phyloP scores from a whole-genome alignment of 2,888 invertebrate species.

The Sinopyrophorus schimmeli region DNA sequence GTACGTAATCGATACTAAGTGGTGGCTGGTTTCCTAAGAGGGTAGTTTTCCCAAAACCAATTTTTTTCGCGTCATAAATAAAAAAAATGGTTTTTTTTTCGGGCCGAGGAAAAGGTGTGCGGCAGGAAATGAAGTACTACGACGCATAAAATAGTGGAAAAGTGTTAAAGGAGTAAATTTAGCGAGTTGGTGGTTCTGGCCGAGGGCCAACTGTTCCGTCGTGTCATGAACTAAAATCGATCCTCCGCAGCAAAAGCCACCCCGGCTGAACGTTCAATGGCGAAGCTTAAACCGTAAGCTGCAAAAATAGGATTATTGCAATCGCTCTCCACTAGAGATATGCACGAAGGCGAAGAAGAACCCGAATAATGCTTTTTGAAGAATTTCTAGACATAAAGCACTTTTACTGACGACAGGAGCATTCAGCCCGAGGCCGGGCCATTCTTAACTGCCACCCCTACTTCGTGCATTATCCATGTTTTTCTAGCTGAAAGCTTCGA shows the following conservation, averaged over 20 bases:
- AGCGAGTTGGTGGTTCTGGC: slow-evolving; percentile 31
- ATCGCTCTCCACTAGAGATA: slow-evolving; percentile 25
- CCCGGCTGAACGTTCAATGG: slow-evolving; percentile 29
- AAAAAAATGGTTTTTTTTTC: no score
- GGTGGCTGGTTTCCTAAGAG: no score
- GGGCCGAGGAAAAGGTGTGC: not conserved
- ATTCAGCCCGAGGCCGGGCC: slow-evolving; percentile 21
- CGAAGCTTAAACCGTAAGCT: slow-evolving; percentile 35
- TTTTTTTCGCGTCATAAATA: no score
- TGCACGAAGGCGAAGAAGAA: slow-evolving; percentile 23
- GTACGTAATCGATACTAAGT: no score
- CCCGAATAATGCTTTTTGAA: slow-evolving; percentile 20
- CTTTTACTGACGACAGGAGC: slow-evolving; percentile 26
- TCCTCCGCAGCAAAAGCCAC: slow-evolving; percentile 35
- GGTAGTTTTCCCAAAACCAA: no score
- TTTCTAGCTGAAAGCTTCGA: slow-evolving; percentile 30
- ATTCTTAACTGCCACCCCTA: slow-evolving; percentile 28
- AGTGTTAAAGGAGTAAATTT: slow-evolving; percentile 31
- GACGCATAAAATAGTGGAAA: slow-evolving; percentile 19
- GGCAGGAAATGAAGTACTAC: slow-evolving; percentile 2
- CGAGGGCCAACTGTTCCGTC: slow-evolving; percentile 32
- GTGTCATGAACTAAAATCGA: slow-evolving; percentile 32
- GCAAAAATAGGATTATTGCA: slow-evolving; percentile 40
- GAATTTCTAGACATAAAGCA: slow-evolving; percentile 28
- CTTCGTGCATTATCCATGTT: slow-evolving; percentile 31